phyloP scores from a whole-genome alignment of 2,888 invertebrate species.

The Panorpa germanica region DNA sequence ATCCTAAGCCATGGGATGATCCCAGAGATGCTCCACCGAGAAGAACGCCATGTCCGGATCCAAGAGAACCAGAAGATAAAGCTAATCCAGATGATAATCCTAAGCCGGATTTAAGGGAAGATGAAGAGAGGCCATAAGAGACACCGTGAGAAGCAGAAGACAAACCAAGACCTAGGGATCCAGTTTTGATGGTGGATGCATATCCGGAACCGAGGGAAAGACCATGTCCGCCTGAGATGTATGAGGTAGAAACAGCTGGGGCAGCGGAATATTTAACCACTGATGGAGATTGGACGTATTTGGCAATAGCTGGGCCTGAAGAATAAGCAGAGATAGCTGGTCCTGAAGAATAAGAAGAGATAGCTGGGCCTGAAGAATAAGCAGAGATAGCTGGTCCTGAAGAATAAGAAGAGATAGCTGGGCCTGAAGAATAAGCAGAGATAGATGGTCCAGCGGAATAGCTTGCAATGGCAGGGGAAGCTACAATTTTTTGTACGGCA shows the following conservation, averaged over 20 bases:
- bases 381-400: slow-evolving; percentile 13
- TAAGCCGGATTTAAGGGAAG: background rate
- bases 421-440: slow-evolving; percentile 9
- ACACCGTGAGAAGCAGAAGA: slow-evolving; percentile 1
- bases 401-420: slow-evolving; percentile 13
- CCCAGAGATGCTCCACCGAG: no score
- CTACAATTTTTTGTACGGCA: slow-evolving; percentile 17
- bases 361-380: slow-evolving; percentile 11
- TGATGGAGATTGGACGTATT: slow-evolving; percentile 9
- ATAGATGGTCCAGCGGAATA: slow-evolving; percentile 19
- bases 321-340: slow-evolving; percentile 9
- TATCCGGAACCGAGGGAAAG: no score
- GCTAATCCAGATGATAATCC: slow-evolving; percentile 13
- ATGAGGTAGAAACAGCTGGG: slow-evolving; percentile 10
- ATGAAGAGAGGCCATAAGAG: background rate
- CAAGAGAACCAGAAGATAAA: slow-evolving; percentile 13
- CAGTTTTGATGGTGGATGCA: no score
- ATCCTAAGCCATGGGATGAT: no score
- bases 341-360: slow-evolving; percentile 9
- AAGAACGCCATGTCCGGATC: slow-evolving; percentile 12
- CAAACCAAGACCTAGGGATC: no score
- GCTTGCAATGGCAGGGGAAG: slow-evolving; percentile 20
- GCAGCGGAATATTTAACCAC: slow-evolving; percentile 11
- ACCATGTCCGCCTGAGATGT: background rate
- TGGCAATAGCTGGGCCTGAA: slow-evolving; percentile 13